phyloP scores from a whole-genome alignment of 2,797 vertebrate species.

The Potorous gilbertii region DNA sequence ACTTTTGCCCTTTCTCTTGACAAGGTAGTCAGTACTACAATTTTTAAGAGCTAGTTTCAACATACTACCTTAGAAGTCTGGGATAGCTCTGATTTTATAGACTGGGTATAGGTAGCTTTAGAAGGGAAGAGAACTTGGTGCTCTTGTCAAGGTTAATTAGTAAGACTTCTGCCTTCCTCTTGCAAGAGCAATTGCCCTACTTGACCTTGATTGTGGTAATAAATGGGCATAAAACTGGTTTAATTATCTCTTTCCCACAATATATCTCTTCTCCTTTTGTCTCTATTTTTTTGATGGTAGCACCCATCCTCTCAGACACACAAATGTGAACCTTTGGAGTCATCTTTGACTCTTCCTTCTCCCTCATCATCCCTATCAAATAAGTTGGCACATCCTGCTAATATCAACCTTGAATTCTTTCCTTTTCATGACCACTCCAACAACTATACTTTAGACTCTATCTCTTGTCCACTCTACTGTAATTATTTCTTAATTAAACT shows the following conservation, averaged over 20 bases:
- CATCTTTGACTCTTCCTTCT: neutral
- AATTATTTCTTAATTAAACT: neutral
- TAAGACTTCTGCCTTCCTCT: neutral
- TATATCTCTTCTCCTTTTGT: neutral
- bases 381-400: neutral
- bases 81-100: neutral
- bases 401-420: neutral
- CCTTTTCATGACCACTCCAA: neutral
- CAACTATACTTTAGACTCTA: neutral
- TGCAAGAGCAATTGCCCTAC: neutral
- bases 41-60: neutral
- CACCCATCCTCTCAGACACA: neutral
- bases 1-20: neutral
- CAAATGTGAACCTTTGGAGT: neutral
- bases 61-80: neutral
- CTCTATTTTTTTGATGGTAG: neutral
- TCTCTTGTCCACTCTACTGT: neutral
- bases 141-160: neutral
- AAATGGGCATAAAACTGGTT: neutral
- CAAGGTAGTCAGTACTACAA: neutral
- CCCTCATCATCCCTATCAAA: neutral
- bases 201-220: neutral
- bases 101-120: neutral
- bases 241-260: neutral
- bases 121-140: neutral